Evolutionary conservation across 2,113 vertebrate genomes (phyloP), one percentile per base, ranked within the genome.

Genomic region (Pelmatolapia mariae): DNA sequence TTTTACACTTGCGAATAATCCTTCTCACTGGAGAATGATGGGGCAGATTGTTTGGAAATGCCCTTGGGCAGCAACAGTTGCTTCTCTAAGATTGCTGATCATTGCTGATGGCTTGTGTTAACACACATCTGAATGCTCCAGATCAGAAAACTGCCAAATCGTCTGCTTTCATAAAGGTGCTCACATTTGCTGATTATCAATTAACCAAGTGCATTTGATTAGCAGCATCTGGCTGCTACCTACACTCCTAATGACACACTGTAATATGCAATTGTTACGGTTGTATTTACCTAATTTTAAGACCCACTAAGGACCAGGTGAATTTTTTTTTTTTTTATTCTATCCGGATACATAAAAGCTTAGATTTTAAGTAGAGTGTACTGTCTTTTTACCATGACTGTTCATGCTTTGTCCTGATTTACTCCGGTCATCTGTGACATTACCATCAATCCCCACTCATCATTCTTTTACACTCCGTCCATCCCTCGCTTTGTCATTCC

Each of bases 381-480:
- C 40, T 76, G 40, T 73, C 68, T 76, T 76, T 76, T 76, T 76
- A 29, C 40, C 24, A 76, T 76, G 15, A 76, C 22, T 78, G 73
- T 52, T 33, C 26, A 84, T 82, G 45, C 38, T 85, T 81, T 82
- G 56, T 71, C 47, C 54, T 78, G 19, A 68, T 82, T 83, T 43
- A 22, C 13, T 61, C 5, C 54, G 15, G 53, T 53, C 73, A 80
- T 88, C 36, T 81, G 26, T 79, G 18, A 73, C 13, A 24, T 85
- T 63, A 29, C 18, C 68, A 86, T 83, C 82, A 63, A 79, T 81
- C 52, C 61, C 52, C 76, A 38, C 76, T n/a, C 33, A 8, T 68
- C 3, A 15, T 83, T 79, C 24, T n/a, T 66, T 80, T 36, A 31
- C 50, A 56, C 29, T 68, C 8, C 83, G 8, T 73, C 29, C 26